phyloP scores from a whole-genome alignment of 1,140 invertebrate genomes.

The Mylabris phalerata region DNA sequence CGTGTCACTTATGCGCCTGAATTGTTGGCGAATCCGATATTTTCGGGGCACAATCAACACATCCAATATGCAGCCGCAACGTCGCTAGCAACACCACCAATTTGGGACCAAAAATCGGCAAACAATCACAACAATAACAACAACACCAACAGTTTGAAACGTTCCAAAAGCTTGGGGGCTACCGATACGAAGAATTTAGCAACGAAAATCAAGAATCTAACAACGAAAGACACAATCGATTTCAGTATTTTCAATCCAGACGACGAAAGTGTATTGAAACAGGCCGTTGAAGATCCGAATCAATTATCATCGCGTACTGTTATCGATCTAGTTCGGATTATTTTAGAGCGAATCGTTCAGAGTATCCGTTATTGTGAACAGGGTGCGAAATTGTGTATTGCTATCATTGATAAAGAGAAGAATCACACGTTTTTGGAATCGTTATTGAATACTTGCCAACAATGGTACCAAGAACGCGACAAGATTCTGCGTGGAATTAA shows the following conservation, averaged over 20 bases:
- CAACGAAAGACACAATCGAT: constrained; percentile 59
- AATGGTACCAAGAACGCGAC: constrained; percentile 81
- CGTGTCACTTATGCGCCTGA: constrained; percentile 6
- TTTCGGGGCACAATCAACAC: constrained; percentile 29
- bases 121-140: constrained; percentile 17
- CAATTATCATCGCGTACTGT: constrained; percentile 64
- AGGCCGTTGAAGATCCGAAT: constrained; percentile 74
- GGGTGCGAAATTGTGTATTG: constrained; percentile 73
- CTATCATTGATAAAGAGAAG: constrained; percentile 78
- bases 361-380: constrained; percentile 69
- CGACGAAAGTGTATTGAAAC: constrained; percentile 62
- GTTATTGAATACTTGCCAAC: constrained; percentile 78
- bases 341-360: constrained; percentile 71
- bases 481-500: constrained; percentile 49
- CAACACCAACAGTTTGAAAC: constrained; percentile 48
- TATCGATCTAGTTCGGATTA: constrained; percentile 77
- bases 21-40: constrained; percentile 25
- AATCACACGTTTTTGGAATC: constrained; percentile 84
- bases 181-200: constrained; percentile 50
- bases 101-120: background rate
- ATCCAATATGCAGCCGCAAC: constrained; percentile 23
- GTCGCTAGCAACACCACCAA: constrained; percentile 1
- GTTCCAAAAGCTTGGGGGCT: constrained; percentile 73
- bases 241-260: constrained; percentile 62
- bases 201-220: constrained; percentile 49